Evolutionary conservation across 1,140 invertebrate genomes (phyloP), one percentile per base, ranked within the genome.

Genomic region (Stratiolaelaps scimitus): DNA sequence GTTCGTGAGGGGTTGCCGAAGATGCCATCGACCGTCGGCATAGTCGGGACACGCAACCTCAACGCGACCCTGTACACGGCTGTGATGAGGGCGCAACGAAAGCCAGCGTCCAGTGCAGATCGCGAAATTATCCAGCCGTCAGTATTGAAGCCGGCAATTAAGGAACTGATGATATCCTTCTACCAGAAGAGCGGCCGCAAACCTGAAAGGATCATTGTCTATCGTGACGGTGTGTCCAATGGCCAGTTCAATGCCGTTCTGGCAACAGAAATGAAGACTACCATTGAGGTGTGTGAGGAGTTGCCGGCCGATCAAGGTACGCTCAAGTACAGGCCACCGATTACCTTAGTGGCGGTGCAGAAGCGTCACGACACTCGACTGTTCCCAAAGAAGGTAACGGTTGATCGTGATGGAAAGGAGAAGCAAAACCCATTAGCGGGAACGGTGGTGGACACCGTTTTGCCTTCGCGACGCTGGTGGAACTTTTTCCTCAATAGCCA

Each of bases 401-500:
- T 40, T 1, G 6, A 67, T 28, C 28, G 7, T 15, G n/a, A 60
- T 1, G 53, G 53, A 5, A 26, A 64, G 7, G n/a, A 29, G 15
- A 45, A 45, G 28, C 20, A 56, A 4, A 91, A 91, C 73, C 86
- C 92, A 0, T 82, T 82, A 29, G 83, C 88, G 1, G 91, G 91
- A 13, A 90, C 88, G 0, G 78, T 85, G 6, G 87, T 93, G 0
- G 90, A 94, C 71, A 83, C 78, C 0, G 72, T 78, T 0, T 91
- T 94, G 20, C 85, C 85, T 0, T 85, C 90, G 76, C 84, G 86
- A 0, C 81, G 80, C 1, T 82, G 88, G 70, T 78, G 85, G 60
- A 88, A 92, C 75, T 93, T 92, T 75, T 93, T 88, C 74, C 77
- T 94, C 68, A 84, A 85, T 60, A 80, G 79, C 66, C 82, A 83